Base-by-base conservation (phyloP, 2,888 invertebrate species). In the Drepana falcataria region DNA sequence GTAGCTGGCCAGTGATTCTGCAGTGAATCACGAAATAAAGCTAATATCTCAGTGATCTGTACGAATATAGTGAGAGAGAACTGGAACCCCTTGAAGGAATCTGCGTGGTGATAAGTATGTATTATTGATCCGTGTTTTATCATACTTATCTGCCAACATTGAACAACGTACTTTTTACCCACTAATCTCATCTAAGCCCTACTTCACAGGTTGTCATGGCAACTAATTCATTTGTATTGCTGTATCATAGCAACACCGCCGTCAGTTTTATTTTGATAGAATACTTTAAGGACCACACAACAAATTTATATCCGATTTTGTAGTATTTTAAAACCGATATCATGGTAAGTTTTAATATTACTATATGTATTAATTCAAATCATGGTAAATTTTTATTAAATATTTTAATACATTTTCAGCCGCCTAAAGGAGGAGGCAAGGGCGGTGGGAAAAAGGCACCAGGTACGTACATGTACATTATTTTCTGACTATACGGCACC, bases 361-460 rank as follows among this genome's bases (percentile, higher is more conserved):
- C 2, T 9, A 9, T 44, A 3, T 9, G 3, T 6, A 9, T 44
- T 44, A 9, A 2, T 44, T 44, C 9, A 9, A 58, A 54, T 47
- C 55, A 58, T 55, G 54, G 47, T 54, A 47, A 54, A 52, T 53
- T n/a, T 35, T 51, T 34, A 51, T 52, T 33, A 55, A 34, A 47
- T 48, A 3, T 34, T 53, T 48, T 56, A 56, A 52, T 52, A 33
- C 5, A 33, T 51, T 83, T 86, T 66, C 69, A 90, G 90, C 75
- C 90, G 5, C 90, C 90, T 5, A 90, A 90, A 79, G 85, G 69
- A 61, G 75, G 77, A 41, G 21, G 21, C 21, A 85, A 83, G 71
- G 78, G 72, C 0, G 81, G 75, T 3, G 77, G 69, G 0, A 88
- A 90, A 60, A 89, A 88, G 56, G 77, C 87, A 7, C 77, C 85